These are phyloP conservation scores for Heliconius himera DNA, from an alignment of 1,140 invertebrate genomes.

Conservation along the genomic window DNA sequence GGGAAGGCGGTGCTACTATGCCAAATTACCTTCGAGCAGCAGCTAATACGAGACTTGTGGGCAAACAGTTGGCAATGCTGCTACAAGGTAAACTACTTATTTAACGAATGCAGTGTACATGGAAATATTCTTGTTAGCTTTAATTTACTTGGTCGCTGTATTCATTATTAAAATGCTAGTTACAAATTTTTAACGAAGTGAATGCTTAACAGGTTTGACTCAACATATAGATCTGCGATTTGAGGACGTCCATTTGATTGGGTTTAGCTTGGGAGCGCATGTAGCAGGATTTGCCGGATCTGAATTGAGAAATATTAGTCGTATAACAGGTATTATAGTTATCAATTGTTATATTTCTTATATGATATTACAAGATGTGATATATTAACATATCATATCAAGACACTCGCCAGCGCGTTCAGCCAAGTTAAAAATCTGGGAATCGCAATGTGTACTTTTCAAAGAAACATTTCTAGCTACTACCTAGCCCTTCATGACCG, in stretches of 20 bases:
- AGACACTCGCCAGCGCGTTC: no score
- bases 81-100: slow-evolving; percentile 58
- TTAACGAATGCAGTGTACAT: not conserved
- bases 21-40: slow-evolving; percentile 97
- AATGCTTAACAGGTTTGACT: slow-evolving; percentile 71
- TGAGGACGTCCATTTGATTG: slow-evolving; percentile 93
- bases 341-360: no score
- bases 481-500: no score
- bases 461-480: no score
- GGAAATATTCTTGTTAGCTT: not conserved
- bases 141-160: not conserved
- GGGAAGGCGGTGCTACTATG: slow-evolving; percentile 94
- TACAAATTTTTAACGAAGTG: not conserved
- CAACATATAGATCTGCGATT: slow-evolving; percentile 83
- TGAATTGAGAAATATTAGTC: slow-evolving; percentile 89
- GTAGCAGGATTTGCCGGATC: slow-evolving; percentile 96
- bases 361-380: no score
- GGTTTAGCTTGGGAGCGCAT: slow-evolving; percentile 95
- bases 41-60: slow-evolving; percentile 95
- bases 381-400: no score
- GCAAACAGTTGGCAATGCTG: slow-evolving; percentile 93
- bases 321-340: slow-evolving; percentile 88
- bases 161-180: not conserved
- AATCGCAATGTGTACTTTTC: no score
- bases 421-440: no score